Evolutionary conservation across 2,888 invertebrate genomes (phyloP).

Genomic region (Drymonia ruficornis): DNA sequence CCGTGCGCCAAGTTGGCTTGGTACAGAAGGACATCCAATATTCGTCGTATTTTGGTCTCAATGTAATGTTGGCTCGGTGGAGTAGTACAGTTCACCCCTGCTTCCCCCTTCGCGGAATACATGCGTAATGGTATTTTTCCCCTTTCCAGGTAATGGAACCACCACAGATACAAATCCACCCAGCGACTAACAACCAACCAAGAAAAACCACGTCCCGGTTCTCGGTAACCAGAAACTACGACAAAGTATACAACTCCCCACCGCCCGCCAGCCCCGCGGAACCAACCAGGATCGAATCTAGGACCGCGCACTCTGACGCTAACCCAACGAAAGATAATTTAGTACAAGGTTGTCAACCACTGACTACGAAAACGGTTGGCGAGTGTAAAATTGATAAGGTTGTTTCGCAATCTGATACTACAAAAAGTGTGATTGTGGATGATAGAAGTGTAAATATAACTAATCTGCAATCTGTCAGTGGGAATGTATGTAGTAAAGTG

Average conservation of each 20-base stretch:
- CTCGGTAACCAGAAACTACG: conserved; percentile 77
- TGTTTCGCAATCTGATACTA: neutral
- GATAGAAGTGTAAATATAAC: neutral
- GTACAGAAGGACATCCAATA: too few relatives aligned
- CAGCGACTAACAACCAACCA: conserved; percentile 80
- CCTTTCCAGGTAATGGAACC: conserved; percentile 68
- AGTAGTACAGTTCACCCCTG: too few relatives aligned
- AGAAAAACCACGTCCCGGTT: conserved; percentile 76
- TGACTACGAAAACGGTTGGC: neutral
- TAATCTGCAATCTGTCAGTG: neutral
- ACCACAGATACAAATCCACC: conserved; percentile 82
- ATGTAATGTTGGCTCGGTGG: too few relatives aligned
- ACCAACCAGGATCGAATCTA: neutral
- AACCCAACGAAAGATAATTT: neutral
- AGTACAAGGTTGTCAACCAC: neutral
- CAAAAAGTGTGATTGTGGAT: neutral
- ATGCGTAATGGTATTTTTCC: too few relatives aligned
- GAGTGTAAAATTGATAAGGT: neutral
- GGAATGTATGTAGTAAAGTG: neutral
- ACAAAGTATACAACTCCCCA: conserved; percentile 61
- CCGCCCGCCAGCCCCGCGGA: conserved; percentile 32
- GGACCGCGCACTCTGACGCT: neutral
- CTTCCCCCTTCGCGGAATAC: too few relatives aligned
- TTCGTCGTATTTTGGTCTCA: too few relatives aligned
- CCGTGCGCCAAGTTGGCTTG: too few relatives aligned